Evolutionary conservation across 92 coral and sea anemone genomes (phyloP).

Genomic region (Hydrozoanthus gracilis): DNA sequence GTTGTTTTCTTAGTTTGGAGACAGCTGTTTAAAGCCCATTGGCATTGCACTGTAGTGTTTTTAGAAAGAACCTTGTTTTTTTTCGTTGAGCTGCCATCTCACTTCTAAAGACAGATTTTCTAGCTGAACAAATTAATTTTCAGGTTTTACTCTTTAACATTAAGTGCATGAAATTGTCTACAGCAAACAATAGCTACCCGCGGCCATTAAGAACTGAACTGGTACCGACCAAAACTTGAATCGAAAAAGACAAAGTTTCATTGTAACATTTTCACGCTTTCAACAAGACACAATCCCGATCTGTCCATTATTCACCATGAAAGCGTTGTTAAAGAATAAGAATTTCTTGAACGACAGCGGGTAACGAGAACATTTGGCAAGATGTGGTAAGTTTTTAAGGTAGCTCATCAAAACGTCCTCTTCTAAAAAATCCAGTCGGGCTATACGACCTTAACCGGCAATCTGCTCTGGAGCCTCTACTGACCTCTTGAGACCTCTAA

Average conservation of each 20-base stretch:
- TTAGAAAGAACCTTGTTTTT: too few species aligned
- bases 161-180: not conserved
- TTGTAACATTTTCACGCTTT: not conserved
- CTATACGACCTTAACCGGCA: too few species aligned
- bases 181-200: slow-evolving; percentile 1
- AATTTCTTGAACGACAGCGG: too few species aligned
- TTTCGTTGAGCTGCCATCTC: too few species aligned
- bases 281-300: not conserved
- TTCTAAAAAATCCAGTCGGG: not conserved
- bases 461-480: too few species aligned
- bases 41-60: too few species aligned
- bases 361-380: not conserved
- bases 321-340: too few species aligned
- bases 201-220: not conserved
- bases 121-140: not conserved
- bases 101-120: too few species aligned
- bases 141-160: not conserved
- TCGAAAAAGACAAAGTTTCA: not conserved
- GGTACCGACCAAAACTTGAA: slow-evolving; percentile 24
- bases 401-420: not conserved
- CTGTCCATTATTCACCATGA: not conserved
- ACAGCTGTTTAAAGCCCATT: too few species aligned
- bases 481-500: too few species aligned
- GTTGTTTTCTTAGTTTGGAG: too few species aligned
- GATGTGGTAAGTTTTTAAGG: slow-evolving; percentile 1